Evolutionary conservation across 92 coral and sea anemone genomes (phyloP).

Genomic region (Zoanthus solanderi): DNA sequence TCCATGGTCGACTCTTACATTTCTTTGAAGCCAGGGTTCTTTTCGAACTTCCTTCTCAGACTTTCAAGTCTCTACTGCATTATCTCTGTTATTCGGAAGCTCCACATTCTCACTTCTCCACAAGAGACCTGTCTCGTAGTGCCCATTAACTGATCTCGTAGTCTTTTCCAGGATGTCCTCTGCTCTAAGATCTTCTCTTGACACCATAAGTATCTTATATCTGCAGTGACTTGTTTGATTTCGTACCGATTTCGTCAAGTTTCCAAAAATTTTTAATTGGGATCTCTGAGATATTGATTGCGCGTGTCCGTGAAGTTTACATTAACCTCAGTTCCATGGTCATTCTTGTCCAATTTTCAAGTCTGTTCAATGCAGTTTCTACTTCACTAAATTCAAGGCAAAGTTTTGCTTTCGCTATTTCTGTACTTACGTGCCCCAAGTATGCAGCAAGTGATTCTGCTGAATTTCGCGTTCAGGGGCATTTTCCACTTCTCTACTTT

Average conservation of each 20-base stretch:
- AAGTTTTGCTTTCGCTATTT: too few species aligned
- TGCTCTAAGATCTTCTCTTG: constrained; percentile 61
- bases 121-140: constrained; percentile 57
- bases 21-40: constrained; percentile 14
- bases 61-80: constrained; percentile 48
- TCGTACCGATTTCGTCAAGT: constrained; percentile 63
- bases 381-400: too few species aligned
- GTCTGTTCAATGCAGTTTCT: constrained; percentile 1
- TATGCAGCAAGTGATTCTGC: not conserved
- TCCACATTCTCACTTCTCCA: constrained; percentile 43
- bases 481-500: too few species aligned
- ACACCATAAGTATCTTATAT: constrained; percentile 30
- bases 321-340: constrained; percentile 17
- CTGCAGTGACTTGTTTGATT: constrained; percentile 14
- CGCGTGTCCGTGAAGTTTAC: constrained; percentile 44
- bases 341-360: constrained; percentile 41
- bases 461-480: too few species aligned
- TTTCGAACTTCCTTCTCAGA: constrained; percentile 24
- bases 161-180: constrained; percentile 32
- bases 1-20: constrained; percentile 46
- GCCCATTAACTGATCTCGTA: constrained; percentile 24
- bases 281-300: constrained; percentile 47
- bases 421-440: too few species aligned
- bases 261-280: constrained; percentile 71
- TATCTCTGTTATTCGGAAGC: constrained; percentile 45